Conservation (phyloP, 2,797 vertebrate species). For the Cichlasoma orientale region DNA sequence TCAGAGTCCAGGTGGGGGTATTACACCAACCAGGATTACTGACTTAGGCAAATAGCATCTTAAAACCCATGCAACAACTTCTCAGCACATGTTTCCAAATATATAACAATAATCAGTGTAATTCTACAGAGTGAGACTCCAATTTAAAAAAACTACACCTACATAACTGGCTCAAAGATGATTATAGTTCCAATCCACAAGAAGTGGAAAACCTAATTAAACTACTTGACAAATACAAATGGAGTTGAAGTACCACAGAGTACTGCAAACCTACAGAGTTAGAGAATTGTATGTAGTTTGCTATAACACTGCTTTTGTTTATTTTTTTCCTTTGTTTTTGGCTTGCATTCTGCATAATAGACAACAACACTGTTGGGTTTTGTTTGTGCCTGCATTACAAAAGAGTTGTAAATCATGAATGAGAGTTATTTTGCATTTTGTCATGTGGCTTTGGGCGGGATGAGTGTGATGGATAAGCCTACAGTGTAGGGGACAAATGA, state of each 20-base stretch:
- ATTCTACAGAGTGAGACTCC: background rate
- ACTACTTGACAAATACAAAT: too few relatives aligned
- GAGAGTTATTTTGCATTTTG: constrained; percentile 62
- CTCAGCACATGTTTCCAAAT: background rate
- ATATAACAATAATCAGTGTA: too few relatives aligned
- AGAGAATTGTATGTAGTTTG: too few relatives aligned
- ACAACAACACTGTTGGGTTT: constrained; percentile 32
- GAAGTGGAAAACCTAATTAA: too few relatives aligned
- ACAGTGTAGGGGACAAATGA: constrained; percentile 56
- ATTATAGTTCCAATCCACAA: too few relatives aligned
- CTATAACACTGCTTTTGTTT: background rate
- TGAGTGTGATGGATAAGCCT: constrained; percentile 64
- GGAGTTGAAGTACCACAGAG: too few relatives aligned
- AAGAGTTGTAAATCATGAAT: constrained; percentile 68
- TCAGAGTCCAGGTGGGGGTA: too few relatives aligned
- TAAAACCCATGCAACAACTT: background rate
- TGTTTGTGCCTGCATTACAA: constrained; percentile 58
- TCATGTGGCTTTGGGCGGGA: constrained; percentile 52
- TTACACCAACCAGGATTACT: background rate
- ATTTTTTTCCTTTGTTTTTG: background rate
- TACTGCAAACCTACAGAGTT: too few relatives aligned
- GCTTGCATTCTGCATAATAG: constrained; percentile 25
- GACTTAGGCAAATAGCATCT: background rate
- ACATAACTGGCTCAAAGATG: too few relatives aligned
- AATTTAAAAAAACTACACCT: background rate